phyloP scores from a whole-genome alignment of 2,888 invertebrate genomes.

The Zeuzera pyrina region DNA sequence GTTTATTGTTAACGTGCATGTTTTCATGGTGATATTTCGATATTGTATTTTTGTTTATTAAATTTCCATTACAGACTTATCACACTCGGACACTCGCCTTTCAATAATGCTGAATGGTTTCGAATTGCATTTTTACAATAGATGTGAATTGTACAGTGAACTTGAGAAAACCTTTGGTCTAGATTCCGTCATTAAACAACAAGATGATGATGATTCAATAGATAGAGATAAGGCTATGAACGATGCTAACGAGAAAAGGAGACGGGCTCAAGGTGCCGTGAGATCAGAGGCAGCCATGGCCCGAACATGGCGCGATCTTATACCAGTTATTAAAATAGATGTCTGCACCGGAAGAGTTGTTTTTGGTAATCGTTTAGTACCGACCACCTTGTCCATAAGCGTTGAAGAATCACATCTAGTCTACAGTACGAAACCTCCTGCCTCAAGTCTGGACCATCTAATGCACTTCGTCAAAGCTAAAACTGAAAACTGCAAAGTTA shows the following conservation, averaged over 20 bases:
- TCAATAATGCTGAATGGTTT: slow-evolving; percentile 94
- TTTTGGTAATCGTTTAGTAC: slow-evolving; percentile 95
- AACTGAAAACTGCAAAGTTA: slow-evolving; percentile 95
- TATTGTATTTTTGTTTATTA: too few relatives aligned
- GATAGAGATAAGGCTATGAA: slow-evolving; percentile 75
- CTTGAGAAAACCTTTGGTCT: slow-evolving; percentile 92
- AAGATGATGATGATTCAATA: slow-evolving; percentile 68
- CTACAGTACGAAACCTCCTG: slow-evolving; percentile 96
- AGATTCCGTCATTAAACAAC: slow-evolving; percentile 82
- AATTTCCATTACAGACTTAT: slow-evolving; percentile 84
- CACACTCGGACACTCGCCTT: slow-evolving; percentile 93
- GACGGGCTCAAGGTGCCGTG: slow-evolving; percentile 61
- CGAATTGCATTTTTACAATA: slow-evolving; percentile 95
- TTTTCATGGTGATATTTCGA: too few relatives aligned
- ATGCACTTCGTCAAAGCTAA: slow-evolving; percentile 97
- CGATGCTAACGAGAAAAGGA: slow-evolving; percentile 73
- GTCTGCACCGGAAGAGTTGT: slow-evolving; percentile 93
- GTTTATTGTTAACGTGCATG: too few relatives aligned
- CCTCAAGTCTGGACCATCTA: slow-evolving; percentile 92
- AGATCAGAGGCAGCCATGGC: slow-evolving; percentile 88
- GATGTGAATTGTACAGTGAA: slow-evolving; percentile 88
- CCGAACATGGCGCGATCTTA: slow-evolving; percentile 94
- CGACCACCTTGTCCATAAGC: slow-evolving; percentile 92
- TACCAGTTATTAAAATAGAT: slow-evolving; percentile 96
- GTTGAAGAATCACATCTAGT: slow-evolving; percentile 96